phyloP scores from a whole-genome alignment of 2,888 invertebrate species.

The Cremastobaeus sp. region DNA sequence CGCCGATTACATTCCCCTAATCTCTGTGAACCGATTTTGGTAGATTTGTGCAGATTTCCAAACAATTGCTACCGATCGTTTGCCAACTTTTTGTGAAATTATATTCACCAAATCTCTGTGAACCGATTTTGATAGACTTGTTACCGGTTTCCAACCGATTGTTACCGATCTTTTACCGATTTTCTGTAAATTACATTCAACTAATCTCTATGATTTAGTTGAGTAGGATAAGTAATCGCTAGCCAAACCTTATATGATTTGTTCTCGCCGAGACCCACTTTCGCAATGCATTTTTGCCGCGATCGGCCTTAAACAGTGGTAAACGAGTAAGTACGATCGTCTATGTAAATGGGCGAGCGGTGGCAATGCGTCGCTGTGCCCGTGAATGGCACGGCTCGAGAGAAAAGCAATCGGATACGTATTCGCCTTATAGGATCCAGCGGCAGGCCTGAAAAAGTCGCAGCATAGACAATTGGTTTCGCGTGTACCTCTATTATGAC shows the following conservation, averaged over 20 bases:
- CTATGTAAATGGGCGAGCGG: constrained; percentile 63
- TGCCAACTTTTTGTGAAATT: too few species aligned
- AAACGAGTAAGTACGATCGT: constrained; percentile 64
- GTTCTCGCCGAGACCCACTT: constrained; percentile 58
- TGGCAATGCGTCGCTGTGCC: constrained; percentile 60
- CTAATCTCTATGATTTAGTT: constrained; percentile 5
- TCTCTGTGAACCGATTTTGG: too few species aligned
- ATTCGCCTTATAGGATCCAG: constrained; percentile 42
- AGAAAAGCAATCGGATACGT: constrained; percentile 53
- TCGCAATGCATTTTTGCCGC: constrained; percentile 63
- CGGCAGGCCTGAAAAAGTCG: constrained; percentile 20
- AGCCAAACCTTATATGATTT: constrained; percentile 59
- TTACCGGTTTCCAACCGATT: too few species aligned
- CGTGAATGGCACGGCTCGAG: constrained; percentile 51
- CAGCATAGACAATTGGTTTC: constrained; percentile 25
- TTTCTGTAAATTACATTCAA: too few species aligned
- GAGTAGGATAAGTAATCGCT: constrained; percentile 8
- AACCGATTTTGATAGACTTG: too few species aligned
- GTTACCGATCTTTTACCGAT: too few species aligned
- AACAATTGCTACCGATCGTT: too few species aligned
- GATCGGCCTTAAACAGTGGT: constrained; percentile 58
- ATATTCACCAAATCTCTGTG: too few species aligned
- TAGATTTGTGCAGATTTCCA: too few species aligned
- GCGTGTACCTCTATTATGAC: constrained; percentile 20
- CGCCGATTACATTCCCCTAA: too few species aligned